phyloP scores from a whole-genome alignment of 2,888 invertebrate genomes.

The Thymelicus acteon region DNA sequence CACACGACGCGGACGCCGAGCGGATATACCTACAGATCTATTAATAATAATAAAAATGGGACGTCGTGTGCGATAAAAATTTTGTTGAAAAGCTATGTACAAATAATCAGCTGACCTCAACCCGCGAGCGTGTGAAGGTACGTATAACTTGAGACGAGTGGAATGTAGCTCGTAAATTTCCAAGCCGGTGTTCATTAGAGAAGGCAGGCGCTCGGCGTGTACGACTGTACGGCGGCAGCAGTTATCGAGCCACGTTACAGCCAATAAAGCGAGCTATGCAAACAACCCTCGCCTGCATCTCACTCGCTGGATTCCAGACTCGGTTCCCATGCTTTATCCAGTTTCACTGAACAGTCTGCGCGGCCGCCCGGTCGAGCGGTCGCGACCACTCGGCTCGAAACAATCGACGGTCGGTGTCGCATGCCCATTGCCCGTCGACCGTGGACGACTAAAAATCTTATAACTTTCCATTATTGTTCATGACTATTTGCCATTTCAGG shows the following conservation, averaged over 20 bases:
- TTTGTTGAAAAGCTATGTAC: constrained; percentile 13
- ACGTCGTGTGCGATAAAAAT: constrained; percentile 17
- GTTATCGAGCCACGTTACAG: constrained; percentile 72
- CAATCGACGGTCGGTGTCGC: constrained; percentile 73
- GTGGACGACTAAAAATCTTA: constrained; percentile 60
- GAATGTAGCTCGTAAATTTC: constrained; percentile 65
- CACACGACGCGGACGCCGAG: constrained; percentile 48
- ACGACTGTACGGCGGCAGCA: constrained; percentile 52
- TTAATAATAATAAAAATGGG: constrained; percentile 23
- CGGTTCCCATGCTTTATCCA: constrained; percentile 82
- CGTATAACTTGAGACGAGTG: constrained; percentile 53
- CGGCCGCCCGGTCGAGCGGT: constrained; percentile 54
- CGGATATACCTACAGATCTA: constrained; percentile 43
- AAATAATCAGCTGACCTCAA: constrained; percentile 33
- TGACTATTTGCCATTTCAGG: constrained; percentile 39
- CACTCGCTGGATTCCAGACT: constrained; percentile 74
- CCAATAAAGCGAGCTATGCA: constrained; percentile 82
- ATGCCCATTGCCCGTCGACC: constrained; percentile 50
- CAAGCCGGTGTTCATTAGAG: constrained; percentile 67
- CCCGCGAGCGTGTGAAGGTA: constrained; percentile 28
- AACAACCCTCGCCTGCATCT: constrained; percentile 68
- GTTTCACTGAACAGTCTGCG: constrained; percentile 77
- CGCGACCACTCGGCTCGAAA: constrained; percentile 53
- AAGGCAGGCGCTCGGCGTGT: constrained; percentile 52
- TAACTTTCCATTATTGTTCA: constrained; percentile 13